These are phyloP conservation scores for Drosophila austrosaltans DNA, from an alignment of 2,888 invertebrate genomes.

Conservation along the genomic window DNA sequence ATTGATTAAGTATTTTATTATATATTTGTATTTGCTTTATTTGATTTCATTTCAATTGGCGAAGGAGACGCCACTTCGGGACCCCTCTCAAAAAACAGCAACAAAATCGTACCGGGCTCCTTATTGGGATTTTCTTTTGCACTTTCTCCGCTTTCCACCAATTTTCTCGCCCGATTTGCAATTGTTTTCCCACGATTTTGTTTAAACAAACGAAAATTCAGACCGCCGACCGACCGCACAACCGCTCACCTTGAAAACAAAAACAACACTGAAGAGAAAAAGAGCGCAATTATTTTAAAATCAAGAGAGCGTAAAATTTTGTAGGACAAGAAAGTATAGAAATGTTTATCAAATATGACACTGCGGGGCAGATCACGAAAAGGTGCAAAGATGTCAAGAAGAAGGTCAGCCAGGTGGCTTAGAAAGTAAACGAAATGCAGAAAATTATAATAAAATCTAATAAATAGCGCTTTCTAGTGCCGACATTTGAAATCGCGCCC, in stretches of 20 bases:
- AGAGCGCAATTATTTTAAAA: no score
- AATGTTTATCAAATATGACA: no score
- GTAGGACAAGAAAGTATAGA: no score
- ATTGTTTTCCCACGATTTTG: background rate
- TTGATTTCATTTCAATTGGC: background rate
- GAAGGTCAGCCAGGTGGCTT: no score
- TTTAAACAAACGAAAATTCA: background rate
- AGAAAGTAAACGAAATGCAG: no score
- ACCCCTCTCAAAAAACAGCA: background rate
- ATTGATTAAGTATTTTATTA: background rate
- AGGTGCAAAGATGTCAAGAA: no score
- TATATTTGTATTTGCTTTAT: background rate
- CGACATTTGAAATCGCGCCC: no score
- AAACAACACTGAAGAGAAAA: background rate
- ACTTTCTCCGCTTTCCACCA: background rate
- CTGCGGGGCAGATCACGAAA: no score
- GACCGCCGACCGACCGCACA: slow-evolving; percentile 1
- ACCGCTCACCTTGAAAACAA: slow-evolving; percentile 3
- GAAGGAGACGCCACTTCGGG: background rate
- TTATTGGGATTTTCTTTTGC: background rate
- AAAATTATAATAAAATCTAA: no score
- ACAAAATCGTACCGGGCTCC: background rate
- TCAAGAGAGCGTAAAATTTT: no score
- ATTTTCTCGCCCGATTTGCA: background rate
- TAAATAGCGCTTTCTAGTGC: no score